A percentile compares a stretch with the other conserved stretches of the same genome.
Conservation (phyloP, 2,113 vertebrate genomes). For the Chiloscyllium plagiosum region DNA sequence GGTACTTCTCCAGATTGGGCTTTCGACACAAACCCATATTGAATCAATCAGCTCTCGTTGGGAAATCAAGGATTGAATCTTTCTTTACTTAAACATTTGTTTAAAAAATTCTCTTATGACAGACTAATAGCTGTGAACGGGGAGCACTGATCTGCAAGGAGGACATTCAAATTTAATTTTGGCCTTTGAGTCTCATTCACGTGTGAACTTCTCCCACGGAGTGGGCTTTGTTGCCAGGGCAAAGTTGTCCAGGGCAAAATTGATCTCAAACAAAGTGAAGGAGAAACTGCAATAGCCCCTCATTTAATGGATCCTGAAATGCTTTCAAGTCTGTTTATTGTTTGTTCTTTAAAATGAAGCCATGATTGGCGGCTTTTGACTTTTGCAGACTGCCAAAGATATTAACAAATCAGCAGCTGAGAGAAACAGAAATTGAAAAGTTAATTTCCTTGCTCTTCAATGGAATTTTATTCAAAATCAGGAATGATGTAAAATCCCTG, state of each 20-base stretch:
- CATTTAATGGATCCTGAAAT: too few species aligned
- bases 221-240: background rate
- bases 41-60: constrained; percentile 5
- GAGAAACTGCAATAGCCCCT: too few species aligned
- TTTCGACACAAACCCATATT: constrained; percentile 30
- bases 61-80: background rate
- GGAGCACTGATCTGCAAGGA: background rate
- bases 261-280: background rate
- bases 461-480: too few species aligned
- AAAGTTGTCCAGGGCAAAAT: background rate
- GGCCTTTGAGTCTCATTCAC: background rate
- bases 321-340: too few species aligned
- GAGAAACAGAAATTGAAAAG: too few species aligned
- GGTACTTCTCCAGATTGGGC: constrained; percentile 46
- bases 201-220: background rate
- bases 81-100: background rate
- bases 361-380: too few species aligned
- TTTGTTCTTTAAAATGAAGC: too few species aligned
- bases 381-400: too few species aligned
- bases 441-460: too few species aligned
- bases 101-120: background rate
- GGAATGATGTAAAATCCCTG: too few species aligned
- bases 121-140: too few species aligned
- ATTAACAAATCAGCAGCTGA: too few species aligned
- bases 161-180: background rate